Evolutionary conservation across 1,140 invertebrate species (phyloP), one percentile per base, ranked within the genome.

Genomic region (Listronotus oregonensis): DNA sequence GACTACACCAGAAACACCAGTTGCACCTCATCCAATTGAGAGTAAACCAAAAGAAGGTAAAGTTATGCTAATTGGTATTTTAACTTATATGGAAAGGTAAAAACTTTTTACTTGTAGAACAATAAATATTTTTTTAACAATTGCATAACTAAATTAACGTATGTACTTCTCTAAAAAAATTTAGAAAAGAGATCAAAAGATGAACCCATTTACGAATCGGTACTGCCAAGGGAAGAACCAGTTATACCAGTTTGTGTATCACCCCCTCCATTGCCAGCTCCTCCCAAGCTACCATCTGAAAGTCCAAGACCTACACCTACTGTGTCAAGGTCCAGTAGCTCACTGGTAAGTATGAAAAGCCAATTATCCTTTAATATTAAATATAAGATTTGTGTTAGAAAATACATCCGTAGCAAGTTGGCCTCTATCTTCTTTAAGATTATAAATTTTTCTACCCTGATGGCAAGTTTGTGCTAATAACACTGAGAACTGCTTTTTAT

Each of bases 121-220:
- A 0, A 49, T 9, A 0, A 21, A 11, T 27, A 51, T 17, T 8
- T 27, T 27, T 11, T 8, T 21, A 2, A 27, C 21, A 3, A 27
- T 27, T 27, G 21, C 21, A 3, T 27, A 27, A 27, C 21, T 27
- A 3, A 27, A 27, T 27, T 27, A 27, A 27, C 21, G 5, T 27
- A 27, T 27, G 5, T 27, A 27, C 21, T 27, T 27, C 21, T 27
- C 21, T 27, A 27, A 27, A 27, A 27, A 3, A 3, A 5, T 27
- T 77, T 78, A 66, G 79, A 80, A 39, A 73, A 32, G 81, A 82
- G 61, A 78, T 78, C 1, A 79, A 79, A 34, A 80, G 60, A 82
- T 31, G 92, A 94, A 75, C 92, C 91, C 0, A 94, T 94, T 70
- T 94, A 94, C 75, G 92, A 94, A 75, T 86, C 90, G 0, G 89